Evolutionary conservation across 2,797 vertebrate genomes (phyloP).

Genomic region (Eidolon dupreanum): DNA sequence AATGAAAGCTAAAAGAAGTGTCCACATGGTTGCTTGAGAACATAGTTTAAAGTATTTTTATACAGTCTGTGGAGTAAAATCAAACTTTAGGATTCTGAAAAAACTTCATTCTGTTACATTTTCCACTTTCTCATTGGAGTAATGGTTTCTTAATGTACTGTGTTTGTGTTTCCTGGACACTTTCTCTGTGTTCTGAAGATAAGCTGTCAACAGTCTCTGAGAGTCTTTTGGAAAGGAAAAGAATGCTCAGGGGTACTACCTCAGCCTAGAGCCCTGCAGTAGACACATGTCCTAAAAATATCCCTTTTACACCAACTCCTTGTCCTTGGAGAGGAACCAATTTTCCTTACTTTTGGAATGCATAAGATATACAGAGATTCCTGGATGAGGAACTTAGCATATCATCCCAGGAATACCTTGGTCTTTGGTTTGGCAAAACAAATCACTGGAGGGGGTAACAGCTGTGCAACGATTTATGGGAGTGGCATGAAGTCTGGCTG

Average conservation of each 20-base stretch:
- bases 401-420: background rate
- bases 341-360: background rate
- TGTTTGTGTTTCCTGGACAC: constrained; percentile 39
- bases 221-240: constrained; percentile 11
- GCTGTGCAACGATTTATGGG: constrained; percentile 17
- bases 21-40: background rate
- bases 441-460: background rate
- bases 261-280: background rate
- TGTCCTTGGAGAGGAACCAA: constrained; percentile 28
- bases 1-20: background rate
- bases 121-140: constrained; percentile 47
- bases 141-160: background rate
- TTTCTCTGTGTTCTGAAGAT: background rate
- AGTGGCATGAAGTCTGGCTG: background rate
- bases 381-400: background rate
- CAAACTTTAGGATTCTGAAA: constrained; percentile 3
- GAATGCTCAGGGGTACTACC: background rate
- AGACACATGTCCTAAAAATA: background rate
- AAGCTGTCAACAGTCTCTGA: constrained; percentile 46
- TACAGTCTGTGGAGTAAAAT: background rate
- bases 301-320: constrained; percentile 36
- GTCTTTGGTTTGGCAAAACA: constrained; percentile 49
- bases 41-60: constrained; percentile 24
- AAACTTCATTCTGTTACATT: constrained; percentile 44
- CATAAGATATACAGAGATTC: background rate